Evolutionary conservation across 2,113 vertebrate species (phyloP).

Genomic region (Thermophis baileyi): DNA sequence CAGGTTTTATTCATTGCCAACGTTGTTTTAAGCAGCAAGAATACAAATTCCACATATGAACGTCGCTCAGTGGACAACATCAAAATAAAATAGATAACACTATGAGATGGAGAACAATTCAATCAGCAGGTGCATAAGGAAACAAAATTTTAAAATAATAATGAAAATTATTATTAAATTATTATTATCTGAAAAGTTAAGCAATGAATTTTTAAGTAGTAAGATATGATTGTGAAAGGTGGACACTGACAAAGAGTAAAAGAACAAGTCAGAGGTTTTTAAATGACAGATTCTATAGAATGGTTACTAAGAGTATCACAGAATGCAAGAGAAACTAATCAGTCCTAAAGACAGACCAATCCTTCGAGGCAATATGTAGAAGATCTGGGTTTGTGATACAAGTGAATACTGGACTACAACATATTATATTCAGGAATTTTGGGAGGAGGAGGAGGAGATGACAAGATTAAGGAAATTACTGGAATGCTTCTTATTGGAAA

Average conservation of each 20-base stretch:
- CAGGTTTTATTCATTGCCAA: not conserved
- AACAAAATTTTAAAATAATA: not conserved
- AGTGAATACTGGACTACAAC: not conserved
- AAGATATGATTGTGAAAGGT: not conserved
- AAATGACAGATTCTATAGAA: not conserved
- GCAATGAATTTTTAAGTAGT: not conserved
- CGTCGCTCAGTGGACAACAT: not conserved
- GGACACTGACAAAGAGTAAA: not conserved
- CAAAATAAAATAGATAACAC: not conserved
- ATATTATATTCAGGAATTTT: not conserved
- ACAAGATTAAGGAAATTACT: not conserved
- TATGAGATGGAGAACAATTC: not conserved
- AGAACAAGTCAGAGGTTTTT: not conserved
- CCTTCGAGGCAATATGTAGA: not conserved
- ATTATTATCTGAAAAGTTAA: not conserved
- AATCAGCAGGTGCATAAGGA: not conserved
- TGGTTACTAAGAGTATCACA: not conserved
- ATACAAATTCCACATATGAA: not conserved
- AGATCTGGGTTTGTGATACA: not conserved
- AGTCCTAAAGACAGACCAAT: not conserved
- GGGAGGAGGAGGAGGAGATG: not conserved
- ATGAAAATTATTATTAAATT: not conserved
- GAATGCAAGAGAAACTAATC: not conserved
- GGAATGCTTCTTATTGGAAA: not conserved
- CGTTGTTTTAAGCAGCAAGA: not conserved